A percentile compares a stretch with the other conserved stretches of the same genome.
phyloP scores from a whole-genome alignment of 2,888 invertebrate genomes.

The Phoenoteleia sp. region DNA sequence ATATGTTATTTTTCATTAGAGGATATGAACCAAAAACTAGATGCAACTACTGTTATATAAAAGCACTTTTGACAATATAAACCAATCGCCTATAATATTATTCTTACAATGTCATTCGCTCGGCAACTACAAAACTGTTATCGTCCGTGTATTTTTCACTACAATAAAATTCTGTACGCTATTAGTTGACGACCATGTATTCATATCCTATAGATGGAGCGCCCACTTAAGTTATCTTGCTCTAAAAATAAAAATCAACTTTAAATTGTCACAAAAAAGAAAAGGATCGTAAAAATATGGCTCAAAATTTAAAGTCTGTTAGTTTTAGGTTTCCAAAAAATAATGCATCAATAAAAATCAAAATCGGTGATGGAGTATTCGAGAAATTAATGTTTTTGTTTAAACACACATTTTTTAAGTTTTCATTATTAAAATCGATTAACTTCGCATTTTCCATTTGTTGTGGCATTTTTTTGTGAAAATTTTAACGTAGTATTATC shows the following conservation, averaged over 20 bases:
- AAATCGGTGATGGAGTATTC: constrained; percentile 1
- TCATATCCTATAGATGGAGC: neutral
- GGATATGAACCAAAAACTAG: too few species aligned
- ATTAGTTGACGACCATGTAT: neutral
- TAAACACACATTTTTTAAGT: neutral
- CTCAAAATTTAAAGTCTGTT: neutral
- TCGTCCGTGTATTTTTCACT: neutral
- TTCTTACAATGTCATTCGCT: neutral
- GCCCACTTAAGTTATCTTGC: neutral
- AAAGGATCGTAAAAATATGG: neutral
- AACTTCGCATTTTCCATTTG: neutral
- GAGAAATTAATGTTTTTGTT: neutral
- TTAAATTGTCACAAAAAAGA: neutral
- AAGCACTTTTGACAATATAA: too few species aligned
- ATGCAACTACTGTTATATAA: too few species aligned
- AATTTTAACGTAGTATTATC: neutral
- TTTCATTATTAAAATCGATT: neutral
- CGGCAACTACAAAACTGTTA: neutral
- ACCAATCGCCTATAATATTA: neutral
- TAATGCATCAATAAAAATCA: neutral
- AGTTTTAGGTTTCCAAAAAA: neutral
- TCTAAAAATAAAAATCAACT: neutral
- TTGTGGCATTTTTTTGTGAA: neutral
- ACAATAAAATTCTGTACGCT: neutral
- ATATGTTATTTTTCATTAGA: too few species aligned